These are phyloP conservation scores for Philopedon plagiatum DNA, from an alignment of 2,888 invertebrate species.

Conservation along the genomic window DNA sequence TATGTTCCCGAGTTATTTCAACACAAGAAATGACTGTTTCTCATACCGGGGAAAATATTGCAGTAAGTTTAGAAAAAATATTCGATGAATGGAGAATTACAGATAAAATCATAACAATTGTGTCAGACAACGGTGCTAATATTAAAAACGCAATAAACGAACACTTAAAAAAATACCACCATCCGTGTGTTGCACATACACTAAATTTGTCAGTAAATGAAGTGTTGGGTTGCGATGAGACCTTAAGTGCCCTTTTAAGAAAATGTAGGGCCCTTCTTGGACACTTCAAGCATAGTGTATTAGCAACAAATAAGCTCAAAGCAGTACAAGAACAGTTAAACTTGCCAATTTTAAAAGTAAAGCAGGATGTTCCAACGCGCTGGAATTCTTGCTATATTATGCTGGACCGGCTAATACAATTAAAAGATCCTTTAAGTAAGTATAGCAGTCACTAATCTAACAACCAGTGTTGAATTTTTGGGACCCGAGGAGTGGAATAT, in stretches of 20 bases:
- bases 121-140: slow-evolving; percentile 56
- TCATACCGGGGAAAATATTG: slow-evolving; percentile 43
- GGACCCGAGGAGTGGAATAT: neutral
- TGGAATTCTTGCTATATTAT: slow-evolving; percentile 35
- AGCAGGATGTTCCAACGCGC: slow-evolving; percentile 15
- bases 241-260: neutral
- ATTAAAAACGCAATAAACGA: slow-evolving; percentile 41
- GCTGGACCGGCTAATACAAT: slow-evolving; percentile 14
- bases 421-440: no score
- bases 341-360: neutral
- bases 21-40: slow-evolving; percentile 52
- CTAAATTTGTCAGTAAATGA: neutral
- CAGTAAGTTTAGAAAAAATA: neutral
- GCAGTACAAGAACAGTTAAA: neutral
- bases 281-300: slow-evolving; percentile 16
- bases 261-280: slow-evolving; percentile 17
- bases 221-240: neutral
- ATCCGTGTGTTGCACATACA: slow-evolving; percentile 59
- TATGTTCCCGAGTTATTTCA: slow-evolving; percentile 45
- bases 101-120: slow-evolving; percentile 54
- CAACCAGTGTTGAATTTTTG: neutral
- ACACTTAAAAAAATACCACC: slow-evolving; percentile 49
- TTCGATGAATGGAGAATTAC: slow-evolving; percentile 24
- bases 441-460: neutral
- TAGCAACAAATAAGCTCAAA: neutral